Evolutionary conservation across 2,888 invertebrate genomes (phyloP), one percentile per base, ranked within the genome.

Genomic region (Macrophya alboannulata): DNA sequence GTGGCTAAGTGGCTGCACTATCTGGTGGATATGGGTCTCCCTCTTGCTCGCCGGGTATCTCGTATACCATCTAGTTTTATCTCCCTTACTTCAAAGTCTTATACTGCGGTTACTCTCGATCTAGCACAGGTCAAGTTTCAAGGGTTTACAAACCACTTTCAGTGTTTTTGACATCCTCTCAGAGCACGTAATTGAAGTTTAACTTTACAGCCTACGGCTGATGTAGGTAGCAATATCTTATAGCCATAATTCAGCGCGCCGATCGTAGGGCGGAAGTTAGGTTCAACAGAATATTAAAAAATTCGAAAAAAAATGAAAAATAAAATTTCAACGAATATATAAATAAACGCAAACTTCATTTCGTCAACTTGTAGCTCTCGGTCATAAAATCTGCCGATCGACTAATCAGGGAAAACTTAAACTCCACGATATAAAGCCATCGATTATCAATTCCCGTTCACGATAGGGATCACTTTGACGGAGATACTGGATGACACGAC

Each of bases 1-100:
- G 81, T 81, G 81, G 81, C 81, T 81, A 81, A 81, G 81, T 81
- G 81, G 59, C 77, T 79, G 55, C 77, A 79, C 77, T 79, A 81
- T 81, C 81, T 81, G 45, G 12, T 45, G 72, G 43, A 31, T n/a
- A n/a, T 71, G 4, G 17, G 51, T 37, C 59, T 37, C 21, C 62
- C 40, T 81, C 59, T 55, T 31, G 37, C 77, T 51, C 48, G 15
- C 31, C 31, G 8, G 31, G 17, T 51, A 77, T 77, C 51, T 55
- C 6, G n/a, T n/a, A 17, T 51, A 25, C 15, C 55, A 45, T 31
- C 77, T 17, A 12, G n/a, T 51, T 51, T 51, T 77, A 45, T 17
- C 77, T 55, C 31, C 51, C 15, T 77, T 55, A 6, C 55, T n/a
- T 77, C 77, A 77, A 55, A 51, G 77, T 45, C 74, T 74, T 45